phyloP scores from a whole-genome alignment of 2,113 vertebrate species.

The Paramormyrops kingsleyae region DNA sequence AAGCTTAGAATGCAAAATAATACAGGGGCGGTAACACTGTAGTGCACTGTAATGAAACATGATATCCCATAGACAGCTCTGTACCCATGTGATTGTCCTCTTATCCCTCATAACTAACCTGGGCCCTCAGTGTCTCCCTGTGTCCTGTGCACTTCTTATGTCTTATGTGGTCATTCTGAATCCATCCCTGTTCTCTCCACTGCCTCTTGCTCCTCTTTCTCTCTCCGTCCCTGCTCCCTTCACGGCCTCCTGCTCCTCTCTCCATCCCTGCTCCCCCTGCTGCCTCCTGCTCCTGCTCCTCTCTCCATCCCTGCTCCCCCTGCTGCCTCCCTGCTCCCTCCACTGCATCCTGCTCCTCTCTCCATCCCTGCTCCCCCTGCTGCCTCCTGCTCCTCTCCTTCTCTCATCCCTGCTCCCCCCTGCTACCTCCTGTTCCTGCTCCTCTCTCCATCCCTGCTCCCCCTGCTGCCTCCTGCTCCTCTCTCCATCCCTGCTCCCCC shows the following conservation, averaged over 20 bases:
- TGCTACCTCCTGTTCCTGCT: too few relatives aligned
- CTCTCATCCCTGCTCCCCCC: not conserved
- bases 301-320: too few relatives aligned
- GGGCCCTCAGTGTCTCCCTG: not conserved
- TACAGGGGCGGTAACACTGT: not conserved
- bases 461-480: not conserved
- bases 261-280: not conserved
- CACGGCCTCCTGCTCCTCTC: not conserved
- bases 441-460: not conserved
- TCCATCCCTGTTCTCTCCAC: not conserved
- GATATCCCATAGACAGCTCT: too few relatives aligned
- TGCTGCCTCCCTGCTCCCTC: not conserved
- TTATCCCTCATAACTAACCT: not conserved
- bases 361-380: not conserved
- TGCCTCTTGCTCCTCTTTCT: not conserved
- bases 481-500: not conserved
- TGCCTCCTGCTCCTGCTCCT: too few relatives aligned
- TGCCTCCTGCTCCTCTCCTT: not conserved
- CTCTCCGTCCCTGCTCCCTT: not conserved
- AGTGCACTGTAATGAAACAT: not conserved
- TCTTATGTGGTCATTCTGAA: not conserved
- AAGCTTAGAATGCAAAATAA: not conserved
- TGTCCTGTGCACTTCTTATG: not conserved
- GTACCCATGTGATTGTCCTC: not conserved
- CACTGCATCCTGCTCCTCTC: not conserved